Conservation (phyloP, 2,888 invertebrate species). For the Pandemis heparana region DNA sequence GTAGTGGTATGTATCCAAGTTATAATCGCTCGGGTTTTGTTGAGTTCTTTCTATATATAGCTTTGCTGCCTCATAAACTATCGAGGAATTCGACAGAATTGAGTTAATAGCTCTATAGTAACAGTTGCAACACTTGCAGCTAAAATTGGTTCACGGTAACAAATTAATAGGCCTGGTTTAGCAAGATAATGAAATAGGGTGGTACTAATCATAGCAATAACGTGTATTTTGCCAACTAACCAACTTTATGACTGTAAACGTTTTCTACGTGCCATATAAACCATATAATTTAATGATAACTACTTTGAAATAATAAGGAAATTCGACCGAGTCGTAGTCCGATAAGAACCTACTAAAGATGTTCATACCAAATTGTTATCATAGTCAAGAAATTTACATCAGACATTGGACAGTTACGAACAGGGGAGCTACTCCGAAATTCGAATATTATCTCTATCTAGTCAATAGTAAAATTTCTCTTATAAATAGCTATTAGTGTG, state of each 20-base stretch:
- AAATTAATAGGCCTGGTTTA: background rate
- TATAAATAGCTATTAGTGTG: too few relatives aligned
- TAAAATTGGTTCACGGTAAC: constrained; percentile 2
- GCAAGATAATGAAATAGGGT: background rate
- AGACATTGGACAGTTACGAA: too few relatives aligned
- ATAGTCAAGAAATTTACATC: too few relatives aligned
- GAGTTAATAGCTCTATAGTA: background rate
- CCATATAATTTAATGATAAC: too few relatives aligned
- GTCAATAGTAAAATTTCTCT: too few relatives aligned
- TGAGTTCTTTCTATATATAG: background rate
- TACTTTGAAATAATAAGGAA: too few relatives aligned
- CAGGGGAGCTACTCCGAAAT: too few relatives aligned
- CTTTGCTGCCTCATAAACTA: background rate
- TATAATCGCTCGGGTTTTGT: background rate
- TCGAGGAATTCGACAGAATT: constrained; percentile 13
- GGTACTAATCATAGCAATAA: background rate
- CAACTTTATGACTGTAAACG: background rate
- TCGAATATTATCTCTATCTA: too few relatives aligned
- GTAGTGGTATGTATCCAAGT: background rate
- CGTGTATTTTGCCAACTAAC: background rate
- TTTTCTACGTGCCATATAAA: background rate
- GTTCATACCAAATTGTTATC: too few relatives aligned
- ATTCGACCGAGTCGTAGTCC: too few relatives aligned
- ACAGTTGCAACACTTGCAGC: constrained; percentile 2
- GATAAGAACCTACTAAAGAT: too few relatives aligned